phyloP scores from a whole-genome alignment of 2,888 invertebrate genomes.

The Sarcophaga variegata region DNA sequence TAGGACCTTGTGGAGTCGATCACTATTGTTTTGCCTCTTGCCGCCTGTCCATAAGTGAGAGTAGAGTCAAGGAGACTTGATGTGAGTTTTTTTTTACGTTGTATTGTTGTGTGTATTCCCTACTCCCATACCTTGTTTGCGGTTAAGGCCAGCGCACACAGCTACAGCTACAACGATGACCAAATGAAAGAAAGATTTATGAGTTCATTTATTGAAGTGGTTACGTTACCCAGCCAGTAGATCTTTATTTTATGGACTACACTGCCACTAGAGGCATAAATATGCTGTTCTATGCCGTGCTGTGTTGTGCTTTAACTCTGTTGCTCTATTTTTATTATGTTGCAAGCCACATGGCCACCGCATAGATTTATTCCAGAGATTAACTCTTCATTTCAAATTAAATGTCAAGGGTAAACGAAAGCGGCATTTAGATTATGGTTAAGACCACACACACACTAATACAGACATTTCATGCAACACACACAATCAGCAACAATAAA shows the following conservation, averaged over 20 bases:
- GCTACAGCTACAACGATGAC: slow-evolving; percentile 23
- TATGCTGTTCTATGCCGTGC: neutral
- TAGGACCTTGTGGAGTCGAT: too few relatives aligned
- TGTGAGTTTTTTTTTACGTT: neutral
- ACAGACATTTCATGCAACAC: neutral
- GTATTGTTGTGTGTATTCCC: slow-evolving; percentile 9
- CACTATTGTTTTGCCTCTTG: too few relatives aligned
- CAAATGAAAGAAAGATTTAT: slow-evolving; percentile 64
- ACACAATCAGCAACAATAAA: too few relatives aligned
- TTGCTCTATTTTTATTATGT: slow-evolving; percentile 16
- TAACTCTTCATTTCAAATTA: slow-evolving; percentile 67
- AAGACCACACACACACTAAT: neutral
- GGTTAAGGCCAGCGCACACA: slow-evolving; percentile 41
- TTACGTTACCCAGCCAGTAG: slow-evolving; percentile 48
- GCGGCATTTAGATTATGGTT: slow-evolving; percentile 38
- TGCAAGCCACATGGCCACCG: slow-evolving; percentile 38
- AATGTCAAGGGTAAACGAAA: slow-evolving; percentile 69
- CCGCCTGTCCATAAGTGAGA: too few relatives aligned
- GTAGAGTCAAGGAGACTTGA: too few relatives aligned
- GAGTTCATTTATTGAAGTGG: slow-evolving; percentile 68
- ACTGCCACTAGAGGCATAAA: slow-evolving; percentile 12
- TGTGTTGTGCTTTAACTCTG: neutral
- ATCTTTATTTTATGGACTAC: slow-evolving; percentile 61
- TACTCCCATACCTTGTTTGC: slow-evolving; percentile 50
- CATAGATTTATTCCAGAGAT: slow-evolving; percentile 63